Conservation (phyloP, 2,797 vertebrate species). For the Pachyuromys duprasi region DNA sequence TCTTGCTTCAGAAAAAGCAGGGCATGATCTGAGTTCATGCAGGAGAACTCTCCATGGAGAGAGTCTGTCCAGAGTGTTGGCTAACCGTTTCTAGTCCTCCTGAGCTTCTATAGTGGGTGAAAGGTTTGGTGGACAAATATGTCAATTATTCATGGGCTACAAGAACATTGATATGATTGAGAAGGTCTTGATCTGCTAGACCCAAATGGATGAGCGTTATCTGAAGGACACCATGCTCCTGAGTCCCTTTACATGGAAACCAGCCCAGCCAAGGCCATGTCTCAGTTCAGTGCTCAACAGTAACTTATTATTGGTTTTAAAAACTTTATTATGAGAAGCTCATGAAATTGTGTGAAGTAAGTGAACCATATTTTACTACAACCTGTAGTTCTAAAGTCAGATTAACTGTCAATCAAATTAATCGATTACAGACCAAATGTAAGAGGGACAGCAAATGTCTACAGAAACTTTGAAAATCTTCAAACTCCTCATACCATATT, state of each 20-base stretch:
- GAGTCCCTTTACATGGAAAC: neutral
- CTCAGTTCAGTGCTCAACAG: neutral
- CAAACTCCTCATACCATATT: constrained; percentile 71
- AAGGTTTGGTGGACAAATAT: constrained; percentile 30
- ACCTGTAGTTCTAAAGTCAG: constrained; percentile 28
- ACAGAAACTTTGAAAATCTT: constrained; percentile 59
- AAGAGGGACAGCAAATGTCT: neutral
- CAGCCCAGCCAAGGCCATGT: neutral
- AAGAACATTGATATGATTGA: neutral
- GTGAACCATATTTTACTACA: neutral
- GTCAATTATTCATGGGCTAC: neutral
- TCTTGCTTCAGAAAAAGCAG: constrained; percentile 53
- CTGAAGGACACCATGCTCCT: neutral
- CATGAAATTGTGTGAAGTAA: constrained; percentile 25
- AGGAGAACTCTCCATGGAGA: constrained; percentile 43
- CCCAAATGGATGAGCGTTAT: neutral
- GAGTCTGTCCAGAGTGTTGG: constrained; percentile 6
- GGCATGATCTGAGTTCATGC: constrained; percentile 38
- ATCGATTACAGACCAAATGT: constrained; percentile 25
- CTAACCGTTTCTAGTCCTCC: neutral
- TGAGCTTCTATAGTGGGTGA: constrained; percentile 19
- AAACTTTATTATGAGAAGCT: neutral
- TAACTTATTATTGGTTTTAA: neutral
- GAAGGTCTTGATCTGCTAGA: neutral
- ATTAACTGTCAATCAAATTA: constrained; percentile 71